Evolutionary conservation across 1,140 invertebrate genomes (phyloP).

Genomic region (Argopecten irradians): DNA sequence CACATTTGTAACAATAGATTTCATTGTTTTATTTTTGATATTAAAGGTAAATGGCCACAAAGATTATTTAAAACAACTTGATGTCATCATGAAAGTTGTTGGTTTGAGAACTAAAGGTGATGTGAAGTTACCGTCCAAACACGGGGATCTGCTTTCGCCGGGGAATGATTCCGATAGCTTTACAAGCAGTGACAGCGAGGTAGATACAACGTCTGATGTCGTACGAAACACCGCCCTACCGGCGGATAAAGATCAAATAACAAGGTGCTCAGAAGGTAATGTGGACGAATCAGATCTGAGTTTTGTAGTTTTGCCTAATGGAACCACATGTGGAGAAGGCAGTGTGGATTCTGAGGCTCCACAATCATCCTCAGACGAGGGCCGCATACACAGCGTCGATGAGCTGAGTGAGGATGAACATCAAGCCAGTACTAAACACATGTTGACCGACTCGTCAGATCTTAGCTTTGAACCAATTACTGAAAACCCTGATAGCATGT

Average conservation of each 20-base stretch:
- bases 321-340: background rate
- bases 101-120: slow-evolving; percentile 74
- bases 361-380: background rate
- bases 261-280: background rate
- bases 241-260: background rate
- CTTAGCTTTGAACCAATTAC: background rate
- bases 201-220: background rate
- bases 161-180: slow-evolving; percentile 32
- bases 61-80: slow-evolving; percentile 83
- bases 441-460: background rate
- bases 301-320: background rate
- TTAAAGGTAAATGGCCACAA: slow-evolving; percentile 75
- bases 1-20: background rate
- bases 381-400: background rate
- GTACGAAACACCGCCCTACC: background rate
- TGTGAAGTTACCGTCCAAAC: slow-evolving; percentile 3
- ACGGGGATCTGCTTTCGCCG: background rate
- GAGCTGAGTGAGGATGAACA: background rate
- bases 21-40: slow-evolving; percentile 32
- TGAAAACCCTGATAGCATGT: background rate
- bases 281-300: background rate
- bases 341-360: background rate
- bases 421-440: background rate
- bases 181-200: slow-evolving; percentile 46
- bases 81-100: slow-evolving; percentile 78